Base-by-base conservation (phyloP, 2,797 vertebrate genomes). In the Xiphophorus birchmanni region DNA sequence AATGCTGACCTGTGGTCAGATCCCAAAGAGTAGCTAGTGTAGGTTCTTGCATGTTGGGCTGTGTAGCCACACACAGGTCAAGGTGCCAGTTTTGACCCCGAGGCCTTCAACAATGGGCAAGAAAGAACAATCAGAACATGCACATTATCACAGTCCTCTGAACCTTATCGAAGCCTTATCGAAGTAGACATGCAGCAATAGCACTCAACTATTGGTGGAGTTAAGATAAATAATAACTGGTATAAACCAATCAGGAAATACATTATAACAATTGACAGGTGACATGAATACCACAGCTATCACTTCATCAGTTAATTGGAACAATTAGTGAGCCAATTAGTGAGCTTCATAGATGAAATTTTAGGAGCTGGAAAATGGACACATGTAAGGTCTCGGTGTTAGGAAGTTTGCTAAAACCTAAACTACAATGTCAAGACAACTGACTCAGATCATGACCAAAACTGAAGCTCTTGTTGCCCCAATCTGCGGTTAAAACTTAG, bases 111-210 rank as follows among this genome's bases (percentile, higher is more conserved):
- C 21, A 23, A 52, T 23, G 21, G 2, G 50, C 50, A 89, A 87
- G 82, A 71, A 80, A 29, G 80, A 85, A 86, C 74, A 81, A 80
- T 83, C 75, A 74, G 84, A 90, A 81, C 85, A 84, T 82, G 84
- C 81, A 92, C 82, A 73, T 80, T 75, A 85, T 85, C 58, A 87
- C 82, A 88, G 74, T 77, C 83, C 56, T 79, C 83, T 78, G 65
- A 40, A 83, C 37, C 32, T 32, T 32, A 32, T 32, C 32, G 32
- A 32, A 32, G 71, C 76, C 82, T 32, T 80, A 71, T 9, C 80
- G 32, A 79, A 75, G 86, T 79, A 88, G 84, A 88, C 75, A 84
- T 50, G 50, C 21, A 71, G 29, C 5, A 18, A 15, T 47, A 56
- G n/a, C 63, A 44, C 40, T 56, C n/a, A 71, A 56, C 63, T 45